Evolutionary conservation across 2,113 vertebrate species (phyloP).

Genomic region (Callorhinus ursinus): DNA sequence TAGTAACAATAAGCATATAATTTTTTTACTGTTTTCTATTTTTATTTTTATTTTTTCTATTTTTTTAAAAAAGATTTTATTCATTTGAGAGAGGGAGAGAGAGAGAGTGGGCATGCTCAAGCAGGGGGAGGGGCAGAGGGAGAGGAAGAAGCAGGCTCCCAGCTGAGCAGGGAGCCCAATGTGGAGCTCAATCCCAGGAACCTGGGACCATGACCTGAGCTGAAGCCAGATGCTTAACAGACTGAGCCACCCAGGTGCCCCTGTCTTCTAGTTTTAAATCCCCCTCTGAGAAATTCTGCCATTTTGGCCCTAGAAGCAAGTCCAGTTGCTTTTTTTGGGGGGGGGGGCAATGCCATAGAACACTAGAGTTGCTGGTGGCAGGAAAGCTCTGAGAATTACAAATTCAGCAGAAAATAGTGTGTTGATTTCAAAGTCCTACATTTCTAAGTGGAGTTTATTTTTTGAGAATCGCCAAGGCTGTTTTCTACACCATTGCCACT

Average conservation of each 20-base stretch:
- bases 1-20: not conserved
- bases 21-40: conserved; percentile 36
- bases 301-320: not conserved
- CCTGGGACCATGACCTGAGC: not conserved
- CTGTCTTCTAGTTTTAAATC: conserved; percentile 42
- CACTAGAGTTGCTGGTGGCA: conserved; percentile 47
- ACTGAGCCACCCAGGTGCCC: not conserved
- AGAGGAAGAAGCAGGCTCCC: not conserved
- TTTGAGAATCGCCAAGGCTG: not conserved
- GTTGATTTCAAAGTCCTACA: conserved; percentile 47
- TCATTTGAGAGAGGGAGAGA: not conserved
- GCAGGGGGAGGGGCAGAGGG: not conserved
- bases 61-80: not conserved
- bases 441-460: conserved; percentile 42
- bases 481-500: conserved; percentile 43
- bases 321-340: not conserved
- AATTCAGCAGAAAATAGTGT: conserved; percentile 57
- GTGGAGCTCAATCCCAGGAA: not conserved
- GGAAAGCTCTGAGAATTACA: conserved; percentile 63
- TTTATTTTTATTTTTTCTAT: not conserved
- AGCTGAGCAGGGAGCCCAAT: not conserved
- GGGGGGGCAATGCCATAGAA: not conserved
- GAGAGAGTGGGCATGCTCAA: too few species aligned
- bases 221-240: not conserved
- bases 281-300: conserved; percentile 8